Conservation (phyloP, 2,888 invertebrate genomes). For the Syrista parreyssii region DNA sequence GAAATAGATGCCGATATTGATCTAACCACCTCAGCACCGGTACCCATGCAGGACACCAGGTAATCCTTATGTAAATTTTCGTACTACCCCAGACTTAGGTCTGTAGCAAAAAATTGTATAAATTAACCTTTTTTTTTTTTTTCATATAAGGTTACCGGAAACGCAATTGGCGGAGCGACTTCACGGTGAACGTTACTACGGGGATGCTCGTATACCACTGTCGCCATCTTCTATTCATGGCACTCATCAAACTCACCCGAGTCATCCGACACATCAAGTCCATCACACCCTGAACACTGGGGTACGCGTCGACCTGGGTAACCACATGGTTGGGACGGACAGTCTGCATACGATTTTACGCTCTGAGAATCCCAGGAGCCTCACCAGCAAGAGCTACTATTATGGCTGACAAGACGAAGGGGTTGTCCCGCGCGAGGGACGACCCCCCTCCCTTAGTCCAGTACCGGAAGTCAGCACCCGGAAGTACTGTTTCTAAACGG, state of each 20-base stretch:
- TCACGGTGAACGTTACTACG: constrained; percentile 60
- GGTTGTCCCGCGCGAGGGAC: constrained; percentile 65
- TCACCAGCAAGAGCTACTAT: constrained; percentile 70
- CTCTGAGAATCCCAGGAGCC: constrained; percentile 62
- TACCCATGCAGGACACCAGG: constrained; percentile 66
- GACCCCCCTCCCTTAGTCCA: constrained; percentile 58
- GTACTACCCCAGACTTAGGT: neutral
- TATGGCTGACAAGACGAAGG: constrained; percentile 80
- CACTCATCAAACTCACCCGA: constrained; percentile 34
- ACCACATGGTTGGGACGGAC: constrained; percentile 64
- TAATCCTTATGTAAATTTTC: constrained; percentile 23
- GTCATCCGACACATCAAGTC: constrained; percentile 29
- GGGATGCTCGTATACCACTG: constrained; percentile 56
- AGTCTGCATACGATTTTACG: constrained; percentile 59
- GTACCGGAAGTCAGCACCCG: constrained; percentile 62
- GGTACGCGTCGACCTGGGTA: constrained; percentile 60
- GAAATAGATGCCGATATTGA: constrained; percentile 86
- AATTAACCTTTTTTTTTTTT: neutral
- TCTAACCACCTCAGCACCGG: constrained; percentile 77
- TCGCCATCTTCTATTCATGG: constrained; percentile 50
- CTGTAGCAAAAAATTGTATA: neutral
- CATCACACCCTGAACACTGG: constrained; percentile 32
- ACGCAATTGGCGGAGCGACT: constrained; percentile 60
- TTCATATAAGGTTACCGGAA: constrained; percentile 53
- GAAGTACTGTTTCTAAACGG: constrained; percentile 61